Base-by-base conservation (phyloP, 2,797 vertebrate species). In the Oryzias sinensis region DNA sequence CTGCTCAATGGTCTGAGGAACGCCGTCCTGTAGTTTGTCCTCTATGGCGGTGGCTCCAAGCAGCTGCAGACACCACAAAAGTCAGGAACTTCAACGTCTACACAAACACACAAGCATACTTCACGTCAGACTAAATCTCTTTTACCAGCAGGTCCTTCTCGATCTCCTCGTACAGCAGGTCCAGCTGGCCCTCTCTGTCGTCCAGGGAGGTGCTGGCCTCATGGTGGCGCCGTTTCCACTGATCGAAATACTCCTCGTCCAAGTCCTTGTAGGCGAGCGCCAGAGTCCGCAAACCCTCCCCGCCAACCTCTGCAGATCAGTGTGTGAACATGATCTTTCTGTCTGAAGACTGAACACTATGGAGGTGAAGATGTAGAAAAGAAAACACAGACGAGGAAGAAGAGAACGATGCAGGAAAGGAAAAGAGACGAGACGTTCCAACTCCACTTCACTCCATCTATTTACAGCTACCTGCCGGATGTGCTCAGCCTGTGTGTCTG, bases 11-110 rank as follows among this genome's bases (percentile, higher is more conserved):
- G 96, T 97, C 70, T 98, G 94, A 61, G 95, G 92, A 0, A 99
- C 97, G 18, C 94, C 94, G 0, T 96, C 94, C 53, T 99, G 97
- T 0, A 98, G 78, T 83, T 98, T 98, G 87, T 99, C 97, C 63
- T 99, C 97, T 56, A 98, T 94, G 0, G 95, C 96, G 41, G 97
- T 94, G 8, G 95, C 95, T 72, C 96, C 96, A 5, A 98, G 87
- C 44, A 99, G 84, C 97, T 98, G 82, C 11, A 82, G 2, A 49
- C 33, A 72, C 14, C 63, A 13, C 62, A 11, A 57, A 3, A 52
- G 0, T 53, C 7, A 44, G 8, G 33, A 13, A 11, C 33, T 37
- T 11, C 20, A 22, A 22, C 20, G 20, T 22, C 20, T 22, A 22
- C 29, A 33, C 29, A 33, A 33, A 11, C 29, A 6, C 20, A 22